A percentile compares a stretch with the other conserved stretches of the same genome.
Evolutionary conservation across 2,113 vertebrate genomes (phyloP).

Genomic region (Vulpes vulpes): DNA sequence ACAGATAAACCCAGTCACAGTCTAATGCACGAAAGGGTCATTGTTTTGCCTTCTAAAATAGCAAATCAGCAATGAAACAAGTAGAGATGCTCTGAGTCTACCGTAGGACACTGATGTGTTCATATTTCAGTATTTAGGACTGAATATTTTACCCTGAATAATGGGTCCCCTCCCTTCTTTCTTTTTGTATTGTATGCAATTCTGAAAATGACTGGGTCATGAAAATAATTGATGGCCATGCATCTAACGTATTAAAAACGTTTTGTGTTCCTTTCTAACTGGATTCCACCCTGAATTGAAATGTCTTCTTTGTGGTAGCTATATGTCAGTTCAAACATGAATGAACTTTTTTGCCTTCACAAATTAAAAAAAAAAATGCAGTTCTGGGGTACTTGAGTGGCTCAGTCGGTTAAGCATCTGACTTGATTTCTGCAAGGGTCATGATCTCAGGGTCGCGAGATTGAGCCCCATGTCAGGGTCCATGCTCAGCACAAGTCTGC

Average conservation of each 20-base stretch:
- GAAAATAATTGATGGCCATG: constrained; percentile 99
- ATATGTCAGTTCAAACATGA: constrained; percentile 99
- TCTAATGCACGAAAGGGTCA: background rate
- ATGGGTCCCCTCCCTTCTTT: constrained; percentile 91
- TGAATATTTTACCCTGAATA: constrained; percentile 96
- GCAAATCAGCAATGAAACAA: background rate
- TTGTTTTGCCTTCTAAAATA: background rate
- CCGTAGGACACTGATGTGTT: constrained; percentile 92
- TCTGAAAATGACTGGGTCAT: constrained; percentile 99
- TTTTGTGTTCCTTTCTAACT: constrained; percentile 99
- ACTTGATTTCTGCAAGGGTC: background rate
- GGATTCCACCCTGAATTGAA: constrained; percentile 99
- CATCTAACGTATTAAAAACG: constrained; percentile 99
- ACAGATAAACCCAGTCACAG: background rate
- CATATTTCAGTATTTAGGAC: constrained; percentile 97
- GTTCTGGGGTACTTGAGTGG: background rate
- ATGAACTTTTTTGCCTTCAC: constrained; percentile 99
- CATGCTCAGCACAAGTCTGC: background rate
- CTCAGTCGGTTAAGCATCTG: background rate
- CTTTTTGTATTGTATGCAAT: constrained; percentile 99
- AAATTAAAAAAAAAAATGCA: constrained; percentile 68
- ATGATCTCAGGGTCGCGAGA: background rate
- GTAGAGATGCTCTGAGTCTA: rapidly evolving
- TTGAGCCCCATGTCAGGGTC: background rate
- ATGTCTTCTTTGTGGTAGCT: constrained; percentile 99